Evolutionary conservation across 2,888 invertebrate species (phyloP), one percentile per base, ranked within the genome.

Genomic region (Tipula helvola): DNA sequence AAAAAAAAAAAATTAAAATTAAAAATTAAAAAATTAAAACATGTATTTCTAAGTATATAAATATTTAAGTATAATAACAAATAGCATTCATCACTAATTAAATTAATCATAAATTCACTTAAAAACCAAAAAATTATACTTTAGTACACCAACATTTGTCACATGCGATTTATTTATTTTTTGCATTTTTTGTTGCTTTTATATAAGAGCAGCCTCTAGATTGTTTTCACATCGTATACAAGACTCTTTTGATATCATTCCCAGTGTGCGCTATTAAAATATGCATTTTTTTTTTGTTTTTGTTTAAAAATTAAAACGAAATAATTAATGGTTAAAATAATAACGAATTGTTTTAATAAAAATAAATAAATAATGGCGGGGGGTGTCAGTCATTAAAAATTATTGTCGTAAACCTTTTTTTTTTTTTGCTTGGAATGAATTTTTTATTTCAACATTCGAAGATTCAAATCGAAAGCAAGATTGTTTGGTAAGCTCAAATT

Each of bases 221-320:
- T 42, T 44, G 10, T 85, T 85, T 44, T 85, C 42, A 71, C 71
- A 71, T 71, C 71, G 71, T 71, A 71, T 71, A 71, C 71, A 71
- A 71, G 71, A 71, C 71, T 71, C 71, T 84, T 84, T 84, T 84
- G 85, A 85, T 85, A 85, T 85, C 85, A 85, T 85, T 85, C 85
- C 85, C 85, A 85, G 85, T 85, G 85, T 41, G 84, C 41, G 84
- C 84, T 39, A 84, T 84, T 83, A 13, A 39, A 85, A 85, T 42
- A 85, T 71, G 71, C 71, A 85, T 42, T 18, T 42, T 85, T 12
- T 42, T 85, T 36, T 85, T 39, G 41, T 39, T 85, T 41, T 16
- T 85, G 28, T 28, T 28, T 71, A 71, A 28, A 39, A 71, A 71
- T 28, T 28, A 71, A 28, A 71, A 71, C 28, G 8, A 28, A 52